These are phyloP conservation scores for Noctua comes DNA, from an alignment of 2,888 invertebrate species.

Conservation along the genomic window DNA sequence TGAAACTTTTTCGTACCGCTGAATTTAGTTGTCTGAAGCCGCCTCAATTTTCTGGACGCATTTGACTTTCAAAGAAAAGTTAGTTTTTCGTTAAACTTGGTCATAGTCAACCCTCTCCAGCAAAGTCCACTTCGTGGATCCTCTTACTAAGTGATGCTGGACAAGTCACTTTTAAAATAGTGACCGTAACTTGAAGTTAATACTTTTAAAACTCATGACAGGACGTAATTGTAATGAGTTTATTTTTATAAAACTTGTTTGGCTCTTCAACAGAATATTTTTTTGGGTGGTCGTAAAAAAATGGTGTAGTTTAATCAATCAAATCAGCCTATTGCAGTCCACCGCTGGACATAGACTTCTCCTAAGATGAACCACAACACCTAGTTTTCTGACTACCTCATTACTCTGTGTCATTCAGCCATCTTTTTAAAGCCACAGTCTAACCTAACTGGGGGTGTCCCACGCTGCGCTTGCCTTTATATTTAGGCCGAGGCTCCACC, in stretches of 20 bases:
- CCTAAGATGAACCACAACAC: not conserved
- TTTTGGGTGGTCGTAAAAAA: not conserved
- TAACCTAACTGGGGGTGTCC: not conserved
- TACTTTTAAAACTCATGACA: not conserved
- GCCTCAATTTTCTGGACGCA: conserved; percentile 46
- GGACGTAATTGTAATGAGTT: not conserved
- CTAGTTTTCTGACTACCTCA: not conserved
- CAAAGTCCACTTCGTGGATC: conserved; percentile 31
- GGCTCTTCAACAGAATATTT: not conserved
- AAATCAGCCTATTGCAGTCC: not conserved
- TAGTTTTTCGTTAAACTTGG: conserved; percentile 53
- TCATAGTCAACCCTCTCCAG: conserved; percentile 26
- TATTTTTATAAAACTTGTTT: not conserved
- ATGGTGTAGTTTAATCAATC: too few species aligned
- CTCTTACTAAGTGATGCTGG: conserved; percentile 26
- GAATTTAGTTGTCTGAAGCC: conserved; percentile 43
- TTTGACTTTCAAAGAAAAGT: conserved; percentile 59
- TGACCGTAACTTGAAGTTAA: conserved; percentile 7
- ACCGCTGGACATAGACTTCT: not conserved
- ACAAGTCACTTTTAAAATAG: conserved; percentile 1
- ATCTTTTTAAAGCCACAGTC: not conserved
- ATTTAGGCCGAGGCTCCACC: too few species aligned
- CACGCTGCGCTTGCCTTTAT: not conserved
- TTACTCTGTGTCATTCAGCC: not conserved
- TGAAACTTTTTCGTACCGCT: conserved; percentile 48